These are phyloP conservation scores for Andrena bicolor DNA, from an alignment of 2,888 invertebrate genomes.

Conservation along the genomic window DNA sequence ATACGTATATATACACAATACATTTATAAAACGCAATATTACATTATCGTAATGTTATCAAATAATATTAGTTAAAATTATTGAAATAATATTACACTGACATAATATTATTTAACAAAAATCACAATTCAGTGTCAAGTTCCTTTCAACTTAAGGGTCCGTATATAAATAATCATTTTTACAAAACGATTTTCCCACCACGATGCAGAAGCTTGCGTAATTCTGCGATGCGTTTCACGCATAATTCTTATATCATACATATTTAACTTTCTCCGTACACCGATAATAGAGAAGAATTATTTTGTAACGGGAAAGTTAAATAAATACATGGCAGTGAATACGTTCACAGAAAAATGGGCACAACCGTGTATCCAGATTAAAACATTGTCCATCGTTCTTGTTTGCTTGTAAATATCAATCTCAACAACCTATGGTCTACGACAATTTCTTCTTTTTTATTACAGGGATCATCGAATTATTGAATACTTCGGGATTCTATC, in stretches of 20 bases:
- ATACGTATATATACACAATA: constrained; percentile 45
- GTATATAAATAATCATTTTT: constrained; percentile 11
- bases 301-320: constrained; percentile 7
- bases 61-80: constrained; percentile 13
- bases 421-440: constrained; percentile 29
- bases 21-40: constrained; percentile 38
- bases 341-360: constrained; percentile 31
- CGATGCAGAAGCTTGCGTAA: constrained; percentile 1
- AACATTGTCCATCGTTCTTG: constrained; percentile 5
- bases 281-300: not conserved
- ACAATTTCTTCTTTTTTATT: not conserved
- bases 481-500: not conserved
- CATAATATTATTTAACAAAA: constrained; percentile 34
- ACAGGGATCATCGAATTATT: not conserved
- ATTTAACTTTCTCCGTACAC: constrained; percentile 3
- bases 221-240: not conserved
- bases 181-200: constrained; percentile 37
- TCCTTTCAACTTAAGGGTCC: constrained; percentile 2
- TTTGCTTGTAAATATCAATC: not conserved
- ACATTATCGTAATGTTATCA: constrained; percentile 14
- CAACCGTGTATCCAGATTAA: constrained; percentile 8
- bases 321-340: constrained; percentile 47
- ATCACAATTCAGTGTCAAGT: constrained; percentile 11
- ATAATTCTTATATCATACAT: not conserved
- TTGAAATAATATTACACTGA: constrained; percentile 9